Evolutionary conservation across 2,797 vertebrate species (phyloP).

Genomic region (Myotis planiceps): DNA sequence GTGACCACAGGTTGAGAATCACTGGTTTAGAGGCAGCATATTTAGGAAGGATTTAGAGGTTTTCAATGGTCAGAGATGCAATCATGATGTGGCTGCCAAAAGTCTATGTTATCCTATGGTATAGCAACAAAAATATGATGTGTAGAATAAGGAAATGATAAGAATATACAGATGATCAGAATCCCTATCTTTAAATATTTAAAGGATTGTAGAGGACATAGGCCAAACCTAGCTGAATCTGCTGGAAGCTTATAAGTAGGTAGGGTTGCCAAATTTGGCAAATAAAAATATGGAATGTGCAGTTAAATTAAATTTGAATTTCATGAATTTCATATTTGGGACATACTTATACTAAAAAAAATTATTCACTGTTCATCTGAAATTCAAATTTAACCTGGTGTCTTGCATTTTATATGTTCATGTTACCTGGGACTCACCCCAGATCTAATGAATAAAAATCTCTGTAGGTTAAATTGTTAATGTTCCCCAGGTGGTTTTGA

Average conservation of each 20-base stretch:
- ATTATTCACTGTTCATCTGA: conserved; percentile 63
- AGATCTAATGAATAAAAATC: neutral
- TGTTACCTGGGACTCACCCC: neutral
- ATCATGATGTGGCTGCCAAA: neutral
- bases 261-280: conserved; percentile 36
- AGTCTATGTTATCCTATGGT: neutral
- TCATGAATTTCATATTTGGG: conserved; percentile 66
- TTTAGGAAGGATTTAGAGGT: conserved; percentile 38
- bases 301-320: conserved; percentile 63
- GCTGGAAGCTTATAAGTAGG: neutral
- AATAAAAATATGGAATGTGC: conserved; percentile 47
- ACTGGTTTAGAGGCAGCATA: neutral
- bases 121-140: neutral
- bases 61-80: conserved; percentile 13
- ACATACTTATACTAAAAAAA: conserved; percentile 42
- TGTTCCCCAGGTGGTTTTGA: neutral
- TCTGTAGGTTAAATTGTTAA: neutral
- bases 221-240: neutral
- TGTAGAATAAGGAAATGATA: neutral
- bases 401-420: conserved; percentile 47
- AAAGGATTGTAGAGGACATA: neutral
- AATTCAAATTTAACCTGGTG: conserved; percentile 64
- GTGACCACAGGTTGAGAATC: no score
- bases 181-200: neutral
- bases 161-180: neutral